These are phyloP conservation scores for Spisula solida DNA, from an alignment of 2,888 invertebrate species.

Conservation along the genomic window DNA sequence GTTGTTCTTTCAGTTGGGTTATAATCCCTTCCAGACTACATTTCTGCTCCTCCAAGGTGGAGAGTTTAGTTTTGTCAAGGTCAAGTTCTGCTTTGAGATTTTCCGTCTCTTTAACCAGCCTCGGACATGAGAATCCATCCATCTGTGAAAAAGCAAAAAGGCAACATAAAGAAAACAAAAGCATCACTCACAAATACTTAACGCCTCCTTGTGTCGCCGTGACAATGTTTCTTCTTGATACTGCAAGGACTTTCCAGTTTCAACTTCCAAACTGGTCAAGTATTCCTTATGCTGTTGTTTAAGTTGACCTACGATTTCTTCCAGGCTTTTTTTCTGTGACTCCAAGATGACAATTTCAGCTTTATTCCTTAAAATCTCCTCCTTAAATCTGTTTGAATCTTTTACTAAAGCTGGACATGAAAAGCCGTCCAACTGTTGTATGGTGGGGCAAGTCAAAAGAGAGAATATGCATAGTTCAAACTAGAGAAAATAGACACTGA, in stretches of 20 bases:
- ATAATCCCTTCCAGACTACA: conserved; percentile 59
- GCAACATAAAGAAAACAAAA: conserved; percentile 30
- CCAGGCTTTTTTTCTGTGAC: conserved; percentile 52
- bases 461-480: not conserved
- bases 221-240: conserved; percentile 64
- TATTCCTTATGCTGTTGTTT: conserved; percentile 75
- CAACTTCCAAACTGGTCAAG: conserved; percentile 62
- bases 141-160: conserved; percentile 83
- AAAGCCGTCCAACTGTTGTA: conserved; percentile 89
- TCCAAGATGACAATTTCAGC: conserved; percentile 62
- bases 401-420: conserved; percentile 88
- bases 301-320: conserved; percentile 67
- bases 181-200: conserved; percentile 59
- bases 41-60: conserved; percentile 55
- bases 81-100: conserved; percentile 76
- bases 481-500: not conserved
- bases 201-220: conserved; percentile 52
- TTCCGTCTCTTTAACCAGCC: conserved; percentile 80
- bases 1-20: conserved; percentile 73
- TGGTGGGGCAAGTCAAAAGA: conserved; percentile 25
- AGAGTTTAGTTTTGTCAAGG: conserved; percentile 73
- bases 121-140: conserved; percentile 90
- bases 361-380: conserved; percentile 76
- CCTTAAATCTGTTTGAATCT: conserved; percentile 77
- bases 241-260: conserved; percentile 66